Percentiles rank a stretch among this genome's conserved stretches.
phyloP scores from a whole-genome alignment of 2,113 vertebrate species.

The Pandion haliaetus region DNA sequence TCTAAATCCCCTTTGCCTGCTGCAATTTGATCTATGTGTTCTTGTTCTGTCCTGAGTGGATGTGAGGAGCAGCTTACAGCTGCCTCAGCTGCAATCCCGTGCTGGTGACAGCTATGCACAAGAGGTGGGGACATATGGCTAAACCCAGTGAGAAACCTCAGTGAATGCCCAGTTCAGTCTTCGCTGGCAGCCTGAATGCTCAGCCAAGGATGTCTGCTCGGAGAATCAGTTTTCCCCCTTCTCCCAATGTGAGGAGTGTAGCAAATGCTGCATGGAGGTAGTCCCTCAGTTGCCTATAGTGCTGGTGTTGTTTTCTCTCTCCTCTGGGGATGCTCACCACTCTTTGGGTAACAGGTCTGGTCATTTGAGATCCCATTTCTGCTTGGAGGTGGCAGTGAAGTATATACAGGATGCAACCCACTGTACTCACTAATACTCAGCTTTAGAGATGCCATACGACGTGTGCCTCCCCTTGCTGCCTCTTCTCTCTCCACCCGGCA shows the following conservation, averaged over 20 bases:
- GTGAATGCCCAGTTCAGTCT: background rate
- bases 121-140: background rate
- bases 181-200: background rate
- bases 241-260: background rate
- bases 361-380: background rate
- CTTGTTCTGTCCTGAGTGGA: background rate
- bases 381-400: background rate
- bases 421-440: background rate
- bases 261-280: background rate
- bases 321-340: background rate
- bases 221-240: background rate
- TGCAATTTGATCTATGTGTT: background rate
- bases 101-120: background rate
- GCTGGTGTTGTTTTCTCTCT: background rate
- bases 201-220: background rate
- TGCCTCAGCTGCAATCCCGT: background rate
- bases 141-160: background rate
- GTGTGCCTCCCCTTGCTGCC: background rate
- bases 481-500: background rate
- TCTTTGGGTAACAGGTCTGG: background rate
- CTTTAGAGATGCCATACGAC: rapidly evolving
- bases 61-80: background rate
- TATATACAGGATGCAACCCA: background rate
- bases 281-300: background rate
- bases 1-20: background rate